These are phyloP conservation scores for Perdita meconis DNA, from an alignment of 2,888 invertebrate species.

Conservation along the genomic window DNA sequence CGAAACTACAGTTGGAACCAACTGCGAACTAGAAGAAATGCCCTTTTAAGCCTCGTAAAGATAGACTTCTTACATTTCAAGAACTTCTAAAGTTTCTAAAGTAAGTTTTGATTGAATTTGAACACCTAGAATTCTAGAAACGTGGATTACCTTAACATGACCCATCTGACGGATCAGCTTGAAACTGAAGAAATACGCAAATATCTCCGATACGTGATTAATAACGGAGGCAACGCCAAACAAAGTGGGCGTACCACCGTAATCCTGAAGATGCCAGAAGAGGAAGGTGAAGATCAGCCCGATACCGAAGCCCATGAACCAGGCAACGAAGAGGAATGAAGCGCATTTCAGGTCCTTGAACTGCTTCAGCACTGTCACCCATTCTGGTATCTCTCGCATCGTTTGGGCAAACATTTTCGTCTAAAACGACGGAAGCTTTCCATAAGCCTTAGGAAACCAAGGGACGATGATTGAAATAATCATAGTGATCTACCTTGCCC, in stretches of 20 bases:
- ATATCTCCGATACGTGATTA: constrained; percentile 99
- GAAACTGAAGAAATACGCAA: constrained; percentile 99
- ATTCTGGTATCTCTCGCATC: constrained; percentile 95
- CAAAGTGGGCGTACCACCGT: constrained; percentile 97
- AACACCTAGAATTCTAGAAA: too few relatives aligned
- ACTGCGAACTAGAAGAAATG: too few relatives aligned
- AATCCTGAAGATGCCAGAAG: constrained; percentile 99
- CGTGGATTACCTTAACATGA: constrained; percentile 92
- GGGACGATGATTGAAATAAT: too few relatives aligned
- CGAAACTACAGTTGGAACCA: too few relatives aligned
- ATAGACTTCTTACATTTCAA: too few relatives aligned
- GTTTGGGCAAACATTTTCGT: constrained; percentile 97
- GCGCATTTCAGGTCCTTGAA: constrained; percentile 96
- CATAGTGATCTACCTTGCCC: constrained; percentile 83
- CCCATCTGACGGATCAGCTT: constrained; percentile 97
- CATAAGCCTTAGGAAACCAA: too few relatives aligned
- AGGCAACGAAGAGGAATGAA: constrained; percentile 97
- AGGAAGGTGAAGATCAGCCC: constrained; percentile 99
- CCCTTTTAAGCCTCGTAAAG: too few relatives aligned
- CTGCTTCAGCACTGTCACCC: constrained; percentile 95
- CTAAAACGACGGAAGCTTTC: constrained; percentile 81
- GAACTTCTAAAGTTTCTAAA: too few relatives aligned
- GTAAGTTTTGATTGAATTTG: too few relatives aligned
- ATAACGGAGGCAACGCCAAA: constrained; percentile 99
- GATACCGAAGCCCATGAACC: constrained; percentile 99